Base-by-base conservation (phyloP, 2,113 vertebrate genomes). In the Poeciliopsis turrubarensis region DNA sequence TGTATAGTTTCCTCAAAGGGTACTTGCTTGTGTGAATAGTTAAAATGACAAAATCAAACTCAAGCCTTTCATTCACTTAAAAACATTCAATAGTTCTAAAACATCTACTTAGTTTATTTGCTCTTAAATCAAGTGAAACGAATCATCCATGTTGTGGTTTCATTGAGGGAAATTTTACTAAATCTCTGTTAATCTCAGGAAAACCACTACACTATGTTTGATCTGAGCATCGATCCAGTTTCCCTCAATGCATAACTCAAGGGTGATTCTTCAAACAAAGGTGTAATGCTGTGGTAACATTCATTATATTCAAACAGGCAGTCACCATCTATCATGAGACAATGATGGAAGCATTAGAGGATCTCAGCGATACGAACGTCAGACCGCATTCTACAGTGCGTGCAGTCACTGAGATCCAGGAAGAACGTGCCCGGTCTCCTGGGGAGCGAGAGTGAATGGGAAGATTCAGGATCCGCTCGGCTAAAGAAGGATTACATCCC, bases 401-500 rank as follows among this genome's bases (percentile, higher is more conserved):
- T 67, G 73, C 63, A 78, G 77, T 82, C 86, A 70, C 88, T 85
- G 79, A 79, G 65, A 37, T 89, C 84, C 82, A 87, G 82, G 82
- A 87, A 83, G 88, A 92, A 89, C 75, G 80, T 86, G 80, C 66
- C 86, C 60, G 37, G 84, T 83, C 80, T 89, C 81, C 81, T 19
- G 70, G 87, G 84, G 83, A 87, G 72, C 2, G 13, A 73, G 72
- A 89, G 78, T 85, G 89, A 91, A 93, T 89, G 80, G 89, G 84
- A 92, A 91, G 87, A 90, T 84, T 89, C 83, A 81, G 74, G 79
- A 92, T 83, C 80, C 68, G 78, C 89, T 89, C 60, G 51, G 77
- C 79, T 88, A 73, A 80, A 90, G 74, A 84, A 89, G 86, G 89
- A 87, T 90, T 89, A 89, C 79, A 88, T 87, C 87, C 81, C 90